Evolutionary conservation across 2,888 invertebrate genomes (phyloP), one percentile per base, ranked within the genome.

Genomic region (Adelphocoris suturalis): DNA sequence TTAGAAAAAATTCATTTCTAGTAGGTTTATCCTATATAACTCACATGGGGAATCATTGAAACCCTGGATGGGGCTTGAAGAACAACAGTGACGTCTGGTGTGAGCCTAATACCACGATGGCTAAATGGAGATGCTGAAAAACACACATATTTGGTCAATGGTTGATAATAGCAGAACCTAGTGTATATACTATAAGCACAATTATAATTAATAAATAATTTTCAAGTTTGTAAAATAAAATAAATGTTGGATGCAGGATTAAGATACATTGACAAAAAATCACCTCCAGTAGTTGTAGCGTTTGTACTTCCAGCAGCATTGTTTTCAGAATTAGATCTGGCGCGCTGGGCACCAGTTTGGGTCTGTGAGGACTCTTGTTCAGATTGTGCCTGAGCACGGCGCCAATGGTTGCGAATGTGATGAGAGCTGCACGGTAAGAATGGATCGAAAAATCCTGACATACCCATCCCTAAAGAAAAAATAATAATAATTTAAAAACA

Each of bases 351-450:
- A 48, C 27, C 90, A 7, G 89, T 61, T 89, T 84, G 90, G 52
- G 57, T 90, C 89, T 75, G 90, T n/a, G 89, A 47, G n/a, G 89
- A 55, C 16, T 82, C 89, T 27, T 86, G 87, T 11, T 88, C 88
- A 23, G 76, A 52, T 48, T 80, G 91, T 13, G 55, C 89, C 78
- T 89, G 89, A 13, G 84, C 86, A 52, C 90, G 91, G 55, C 91
- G 91, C 80, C 89, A 85, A 89, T 82, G 89, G 48, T 81, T 94
- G 0, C 94, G 94, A 86, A 96, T 94, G 92, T 96, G 96, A 93
- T 96, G 96, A 57, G 96, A 96, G 92, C 95, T 96, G 92, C 96
- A 97, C 0, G 96, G 96, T 91, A 97, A 93, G 92, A 96, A 96
- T 52, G 95, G 95, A 93, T 96, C 96, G 91, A 95, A 95, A 89